Conservation (phyloP, 2,797 vertebrate genomes). For the Acanthis flammea region DNA sequence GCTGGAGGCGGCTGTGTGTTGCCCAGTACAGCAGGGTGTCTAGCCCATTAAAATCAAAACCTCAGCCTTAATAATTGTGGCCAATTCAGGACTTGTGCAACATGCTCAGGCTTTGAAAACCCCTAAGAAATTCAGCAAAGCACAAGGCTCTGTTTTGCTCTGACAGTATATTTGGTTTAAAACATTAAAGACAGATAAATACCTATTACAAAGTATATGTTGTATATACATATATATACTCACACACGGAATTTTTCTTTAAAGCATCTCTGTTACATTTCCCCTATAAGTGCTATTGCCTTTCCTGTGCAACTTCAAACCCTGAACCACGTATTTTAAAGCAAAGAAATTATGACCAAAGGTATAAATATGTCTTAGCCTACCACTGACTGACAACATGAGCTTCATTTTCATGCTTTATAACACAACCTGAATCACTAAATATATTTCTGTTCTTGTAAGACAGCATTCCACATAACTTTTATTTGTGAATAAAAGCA, state of each 20-base stretch:
- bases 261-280: conserved; percentile 13
- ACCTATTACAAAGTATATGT: background rate
- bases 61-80: background rate
- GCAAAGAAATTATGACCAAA: conserved; percentile 55
- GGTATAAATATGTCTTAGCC: conserved; percentile 30
- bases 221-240: background rate
- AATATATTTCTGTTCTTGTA: conserved; percentile 57
- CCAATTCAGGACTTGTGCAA: background rate
- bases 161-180: conserved; percentile 1
- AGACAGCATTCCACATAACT: conserved; percentile 24
- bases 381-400: conserved; percentile 54
- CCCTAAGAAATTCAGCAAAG: background rate
- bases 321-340: conserved; percentile 20
- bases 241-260: background rate
- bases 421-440: conserved; percentile 48
- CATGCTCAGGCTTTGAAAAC: conserved; percentile 1
- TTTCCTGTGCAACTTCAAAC: background rate
- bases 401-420: conserved; percentile 64
- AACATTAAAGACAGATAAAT: conserved; percentile 18
- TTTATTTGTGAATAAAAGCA: conserved; percentile 50
- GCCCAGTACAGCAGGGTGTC: background rate
- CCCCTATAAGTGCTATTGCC: conserved; percentile 30
- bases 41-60: background rate
- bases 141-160: background rate
- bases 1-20: background rate